Evolutionary conservation across 1,140 invertebrate species (phyloP).

Genomic region (Holotrichia oblita): DNA sequence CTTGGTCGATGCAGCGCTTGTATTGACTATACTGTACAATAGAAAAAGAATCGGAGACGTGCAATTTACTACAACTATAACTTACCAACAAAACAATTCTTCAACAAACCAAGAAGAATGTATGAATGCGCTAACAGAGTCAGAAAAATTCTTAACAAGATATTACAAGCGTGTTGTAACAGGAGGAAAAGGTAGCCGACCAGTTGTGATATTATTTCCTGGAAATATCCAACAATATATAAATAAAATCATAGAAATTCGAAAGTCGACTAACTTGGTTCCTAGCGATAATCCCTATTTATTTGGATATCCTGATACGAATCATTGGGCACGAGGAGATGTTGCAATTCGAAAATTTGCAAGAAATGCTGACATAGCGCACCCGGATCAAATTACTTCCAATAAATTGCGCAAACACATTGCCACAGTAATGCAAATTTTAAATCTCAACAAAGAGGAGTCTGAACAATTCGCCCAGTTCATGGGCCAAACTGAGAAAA

Average conservation of each 20-base stretch:
- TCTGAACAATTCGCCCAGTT: too few relatives aligned
- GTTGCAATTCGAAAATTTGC: slow-evolving; percentile 41
- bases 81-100: not conserved
- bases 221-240: slow-evolving; percentile 5
- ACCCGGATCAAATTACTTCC: slow-evolving; percentile 7
- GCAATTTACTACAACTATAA: not conserved
- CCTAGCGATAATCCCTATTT: not conserved
- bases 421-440: too few relatives aligned
- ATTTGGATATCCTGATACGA: not conserved
- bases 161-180: slow-evolving; percentile 14
- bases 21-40: not conserved
- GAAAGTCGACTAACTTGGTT: too few relatives aligned
- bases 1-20: not conserved
- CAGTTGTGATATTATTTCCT: not conserved
- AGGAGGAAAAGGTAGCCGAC: not conserved
- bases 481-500: too few relatives aligned
- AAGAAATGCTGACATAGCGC: not conserved
- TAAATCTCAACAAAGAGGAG: too few relatives aligned
- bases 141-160: not conserved
- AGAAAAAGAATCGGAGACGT: not conserved
- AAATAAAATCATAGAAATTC: too few relatives aligned
- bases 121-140: not conserved
- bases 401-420: slow-evolving; percentile 43
- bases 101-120: not conserved
- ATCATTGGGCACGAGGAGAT: slow-evolving; percentile 29